Evolutionary conservation across 1,140 invertebrate genomes (phyloP).

Genomic region (Kradibia gibbosae): DNA sequence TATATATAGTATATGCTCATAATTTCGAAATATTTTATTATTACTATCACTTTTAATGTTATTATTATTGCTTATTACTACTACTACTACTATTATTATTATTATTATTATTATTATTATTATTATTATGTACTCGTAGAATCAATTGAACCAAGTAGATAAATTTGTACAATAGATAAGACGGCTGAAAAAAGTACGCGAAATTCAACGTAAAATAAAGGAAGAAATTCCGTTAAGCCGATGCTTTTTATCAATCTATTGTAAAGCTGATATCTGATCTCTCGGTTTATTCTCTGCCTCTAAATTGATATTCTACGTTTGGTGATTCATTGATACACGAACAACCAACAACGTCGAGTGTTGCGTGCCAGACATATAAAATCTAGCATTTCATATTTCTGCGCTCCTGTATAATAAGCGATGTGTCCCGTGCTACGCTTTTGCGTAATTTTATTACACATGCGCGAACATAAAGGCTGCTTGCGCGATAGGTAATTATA

Average conservation of each 20-base stretch:
- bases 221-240: neutral
- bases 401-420: neutral
- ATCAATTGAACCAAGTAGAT: constrained; percentile 1
- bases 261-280: constrained; percentile 21
- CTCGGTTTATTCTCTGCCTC: constrained; percentile 20
- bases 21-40: no score
- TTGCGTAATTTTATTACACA: constrained; percentile 36
- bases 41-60: no score
- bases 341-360: neutral
- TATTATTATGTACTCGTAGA: no score
- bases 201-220: neutral
- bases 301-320: constrained; percentile 44
- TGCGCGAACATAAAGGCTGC: neutral
- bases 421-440: neutral
- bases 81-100: no score
- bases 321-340: constrained; percentile 25
- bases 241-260: constrained; percentile 3
- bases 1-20: no score
- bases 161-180: neutral
- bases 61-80: no score
- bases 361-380: neutral
- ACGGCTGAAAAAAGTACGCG: no score
- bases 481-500: constrained; percentile 12
- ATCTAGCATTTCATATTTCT: constrained; percentile 12
- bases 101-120: no score